Evolutionary conservation across 2,113 vertebrate species (phyloP).

Genomic region (Sylvietta virens): DNA sequence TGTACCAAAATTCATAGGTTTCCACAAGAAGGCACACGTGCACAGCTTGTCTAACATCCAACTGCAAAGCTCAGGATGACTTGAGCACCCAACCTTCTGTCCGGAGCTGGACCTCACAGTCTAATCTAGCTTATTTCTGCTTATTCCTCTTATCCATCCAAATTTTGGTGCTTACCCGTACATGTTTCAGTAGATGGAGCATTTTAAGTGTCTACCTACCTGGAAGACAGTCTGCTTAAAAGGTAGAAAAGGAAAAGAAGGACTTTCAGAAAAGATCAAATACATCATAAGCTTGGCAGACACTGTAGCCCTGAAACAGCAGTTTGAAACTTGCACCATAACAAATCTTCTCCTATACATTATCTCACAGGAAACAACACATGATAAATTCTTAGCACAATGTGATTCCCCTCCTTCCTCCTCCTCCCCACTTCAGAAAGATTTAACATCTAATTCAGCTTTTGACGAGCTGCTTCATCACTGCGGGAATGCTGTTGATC

Average conservation of each 20-base stretch:
- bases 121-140: neutral
- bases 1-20: neutral
- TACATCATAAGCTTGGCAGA: conserved; percentile 79
- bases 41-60: neutral
- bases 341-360: conserved; percentile 81
- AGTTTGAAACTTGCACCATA: conserved; percentile 75
- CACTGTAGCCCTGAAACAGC: conserved; percentile 78
- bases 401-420: conserved; percentile 67
- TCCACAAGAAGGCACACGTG: neutral
- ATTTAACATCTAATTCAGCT: conserved; percentile 87
- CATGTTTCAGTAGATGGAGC: neutral
- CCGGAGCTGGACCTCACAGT: neutral
- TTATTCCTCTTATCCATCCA: neutral
- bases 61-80: neutral
- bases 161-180: neutral
- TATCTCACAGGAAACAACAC: conserved; percentile 78
- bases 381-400: conserved; percentile 81
- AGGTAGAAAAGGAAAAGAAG: conserved; percentile 23
- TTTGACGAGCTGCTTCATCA: conserved; percentile 81
- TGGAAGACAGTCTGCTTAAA: neutral
- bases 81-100: neutral
- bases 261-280: conserved; percentile 68
- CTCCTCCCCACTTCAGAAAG: conserved; percentile 80
- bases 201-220: conserved; percentile 17
- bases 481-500: conserved; percentile 76